Conservation (phyloP, 2,888 invertebrate species). For the Pachymerium ferrugineum region DNA sequence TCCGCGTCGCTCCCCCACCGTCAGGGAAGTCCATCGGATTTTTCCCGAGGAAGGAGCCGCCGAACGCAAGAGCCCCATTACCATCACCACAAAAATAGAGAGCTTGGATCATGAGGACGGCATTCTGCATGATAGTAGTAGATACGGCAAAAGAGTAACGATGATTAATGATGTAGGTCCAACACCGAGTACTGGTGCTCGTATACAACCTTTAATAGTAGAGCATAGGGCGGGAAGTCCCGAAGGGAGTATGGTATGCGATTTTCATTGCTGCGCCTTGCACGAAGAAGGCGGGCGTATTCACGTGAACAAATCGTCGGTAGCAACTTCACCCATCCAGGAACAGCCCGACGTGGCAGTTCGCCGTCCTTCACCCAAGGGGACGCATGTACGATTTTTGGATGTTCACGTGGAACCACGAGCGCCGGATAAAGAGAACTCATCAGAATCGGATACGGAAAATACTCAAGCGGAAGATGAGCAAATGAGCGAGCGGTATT, state of each 20-base stretch:
- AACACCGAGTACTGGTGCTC: conserved; percentile 26
- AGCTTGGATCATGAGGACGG: conserved; percentile 34
- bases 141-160: conserved; percentile 54
- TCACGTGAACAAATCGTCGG: conserved; percentile 74
- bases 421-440: conserved; percentile 56
- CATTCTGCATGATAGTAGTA: conserved; percentile 23
- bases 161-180: conserved; percentile 57
- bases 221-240: conserved; percentile 54
- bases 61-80: conserved; percentile 36
- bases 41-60: conserved; percentile 25
- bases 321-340: conserved; percentile 87
- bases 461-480: conserved; percentile 79
- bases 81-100: conserved; percentile 36
- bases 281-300: conserved; percentile 77
- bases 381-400: conserved; percentile 65
- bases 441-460: conserved; percentile 73
- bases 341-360: conserved; percentile 50
- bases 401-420: conserved; percentile 60
- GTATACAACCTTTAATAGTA: conserved; percentile 26
- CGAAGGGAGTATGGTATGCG: conserved; percentile 63
- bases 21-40: conserved; percentile 55
- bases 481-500: conserved; percentile 78
- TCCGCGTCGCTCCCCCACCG: conserved; percentile 54
- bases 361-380: conserved; percentile 42
- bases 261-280: conserved; percentile 90